Percentiles rank a stretch among this genome's conserved stretches.
phyloP scores from a whole-genome alignment of 2,888 invertebrate genomes.

The Thera britannica region DNA sequence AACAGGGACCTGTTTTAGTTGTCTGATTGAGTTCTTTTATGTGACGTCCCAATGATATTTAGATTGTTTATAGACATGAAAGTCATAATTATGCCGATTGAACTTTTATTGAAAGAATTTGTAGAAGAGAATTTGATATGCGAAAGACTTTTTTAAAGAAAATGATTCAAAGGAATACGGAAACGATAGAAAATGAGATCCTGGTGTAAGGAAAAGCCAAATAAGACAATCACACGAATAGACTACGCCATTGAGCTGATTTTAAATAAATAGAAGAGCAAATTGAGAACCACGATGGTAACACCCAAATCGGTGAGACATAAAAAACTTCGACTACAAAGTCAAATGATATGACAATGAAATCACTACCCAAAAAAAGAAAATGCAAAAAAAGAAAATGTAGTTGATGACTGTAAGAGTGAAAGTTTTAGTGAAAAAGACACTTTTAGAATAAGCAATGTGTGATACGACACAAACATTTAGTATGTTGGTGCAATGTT shows the following conservation, averaged over 20 bases:
- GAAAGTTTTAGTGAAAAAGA: slow-evolving; percentile 21
- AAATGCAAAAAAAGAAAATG: slow-evolving; percentile 11
- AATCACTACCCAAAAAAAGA: slow-evolving; percentile 11
- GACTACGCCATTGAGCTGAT: slow-evolving; percentile 6
- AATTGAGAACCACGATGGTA: slow-evolving; percentile 3
- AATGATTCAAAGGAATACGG: slow-evolving; percentile 4
- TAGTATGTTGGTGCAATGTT: slow-evolving; percentile 27
- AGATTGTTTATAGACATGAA: slow-evolving; percentile 23
- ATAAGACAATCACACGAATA: slow-evolving; percentile 18
- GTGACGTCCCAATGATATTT: slow-evolving; percentile 23
- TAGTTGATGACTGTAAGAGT: slow-evolving; percentile 10
- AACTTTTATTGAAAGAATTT: slow-evolving; percentile 7
- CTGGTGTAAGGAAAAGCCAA: slow-evolving; percentile 6
- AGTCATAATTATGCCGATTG: slow-evolving; percentile 10
- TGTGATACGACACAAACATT: slow-evolving; percentile 30
- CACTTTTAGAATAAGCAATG: slow-evolving; percentile 35
- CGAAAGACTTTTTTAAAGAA: slow-evolving; percentile 1
- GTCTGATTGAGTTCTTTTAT: slow-evolving; percentile 23
- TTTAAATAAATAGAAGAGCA: slow-evolving; percentile 15
- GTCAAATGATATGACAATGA: slow-evolving; percentile 2
- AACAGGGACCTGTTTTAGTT: slow-evolving; percentile 6
- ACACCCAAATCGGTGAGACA: slow-evolving; percentile 1
- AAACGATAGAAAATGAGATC: background rate
- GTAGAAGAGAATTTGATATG: background rate
- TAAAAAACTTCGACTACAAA: slow-evolving; percentile 1